phyloP scores from a whole-genome alignment of 2,888 invertebrate species.

The Callyntrura sp. region DNA sequence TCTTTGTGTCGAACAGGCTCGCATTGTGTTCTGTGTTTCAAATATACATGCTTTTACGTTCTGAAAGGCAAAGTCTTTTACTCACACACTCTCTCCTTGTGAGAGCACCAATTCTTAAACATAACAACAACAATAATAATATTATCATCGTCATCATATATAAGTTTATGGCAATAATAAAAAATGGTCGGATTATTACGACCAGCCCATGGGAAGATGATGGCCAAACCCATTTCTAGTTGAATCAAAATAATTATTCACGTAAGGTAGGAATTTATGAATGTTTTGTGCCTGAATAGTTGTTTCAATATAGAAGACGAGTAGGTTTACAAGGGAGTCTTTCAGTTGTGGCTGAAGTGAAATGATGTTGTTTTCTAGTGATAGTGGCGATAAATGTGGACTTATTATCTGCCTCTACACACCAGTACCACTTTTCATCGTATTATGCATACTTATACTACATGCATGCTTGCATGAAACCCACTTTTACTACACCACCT shows the following conservation, averaged over 20 bases:
- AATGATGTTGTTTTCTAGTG: conserved; percentile 39
- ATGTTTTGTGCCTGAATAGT: conserved; percentile 47
- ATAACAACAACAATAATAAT: conserved; percentile 40
- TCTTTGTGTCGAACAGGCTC: no score
- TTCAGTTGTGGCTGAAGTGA: conserved; percentile 15
- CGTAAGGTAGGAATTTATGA: conserved; percentile 74
- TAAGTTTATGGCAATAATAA: conserved; percentile 49
- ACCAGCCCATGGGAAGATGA: conserved; percentile 71
- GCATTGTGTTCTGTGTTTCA: no score
- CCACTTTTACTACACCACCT: neutral
- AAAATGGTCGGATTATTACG: conserved; percentile 68
- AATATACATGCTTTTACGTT: neutral
- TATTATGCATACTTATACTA: no score
- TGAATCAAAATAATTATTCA: conserved; percentile 76
- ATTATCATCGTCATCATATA: conserved; percentile 31
- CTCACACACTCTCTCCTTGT: conserved; percentile 15
- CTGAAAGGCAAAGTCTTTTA: neutral
- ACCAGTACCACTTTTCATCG: conserved; percentile 28
- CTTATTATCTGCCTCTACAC: conserved; percentile 14
- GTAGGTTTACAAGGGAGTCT: conserved; percentile 46
- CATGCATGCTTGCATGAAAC: neutral
- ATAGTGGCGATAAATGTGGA: conserved; percentile 46
- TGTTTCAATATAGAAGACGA: conserved; percentile 10
- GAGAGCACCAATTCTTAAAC: conserved; percentile 35
- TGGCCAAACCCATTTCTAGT: conserved; percentile 76